phyloP scores from a whole-genome alignment of 2,113 vertebrate species.

The Syrrhaptes paradoxus region DNA sequence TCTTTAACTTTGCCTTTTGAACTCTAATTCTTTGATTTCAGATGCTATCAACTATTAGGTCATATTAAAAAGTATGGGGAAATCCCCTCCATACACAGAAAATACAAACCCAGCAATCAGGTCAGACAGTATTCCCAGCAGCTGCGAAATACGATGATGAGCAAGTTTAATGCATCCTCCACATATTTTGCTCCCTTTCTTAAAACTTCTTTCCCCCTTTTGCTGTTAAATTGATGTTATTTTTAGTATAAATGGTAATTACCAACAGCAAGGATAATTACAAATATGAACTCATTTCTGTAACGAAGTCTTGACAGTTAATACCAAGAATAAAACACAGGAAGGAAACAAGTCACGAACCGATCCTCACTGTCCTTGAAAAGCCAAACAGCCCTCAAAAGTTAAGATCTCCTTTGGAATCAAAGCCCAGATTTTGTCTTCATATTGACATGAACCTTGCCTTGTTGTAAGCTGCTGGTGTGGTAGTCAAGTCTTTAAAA shows the following conservation, averaged over 20 bases:
- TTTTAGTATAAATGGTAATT: not conserved
- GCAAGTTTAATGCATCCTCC: not conserved
- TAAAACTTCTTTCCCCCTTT: not conserved
- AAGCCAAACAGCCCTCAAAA: not conserved
- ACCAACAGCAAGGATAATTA: not conserved
- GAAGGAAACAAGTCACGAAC: not conserved
- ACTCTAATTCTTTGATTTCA: not conserved
- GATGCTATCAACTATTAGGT: not conserved
- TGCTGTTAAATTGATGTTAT: not conserved
- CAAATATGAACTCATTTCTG: not conserved
- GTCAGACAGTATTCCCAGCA: not conserved
- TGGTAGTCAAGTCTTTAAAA: not conserved
- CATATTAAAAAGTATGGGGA: not conserved
- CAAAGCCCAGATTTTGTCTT: conserved; percentile 3
- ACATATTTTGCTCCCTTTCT: not conserved
- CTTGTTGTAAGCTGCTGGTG: not conserved
- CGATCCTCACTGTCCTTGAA: not conserved
- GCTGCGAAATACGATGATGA: not conserved
- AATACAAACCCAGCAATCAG: not conserved
- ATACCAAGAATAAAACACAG: not conserved
- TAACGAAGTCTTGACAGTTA: not conserved
- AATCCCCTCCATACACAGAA: not conserved
- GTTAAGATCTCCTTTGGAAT: not conserved
- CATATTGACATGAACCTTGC: not conserved
- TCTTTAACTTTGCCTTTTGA: not conserved